Base-by-base conservation (phyloP, 2,113 vertebrate species). In the Brachirus orientalis region DNA sequence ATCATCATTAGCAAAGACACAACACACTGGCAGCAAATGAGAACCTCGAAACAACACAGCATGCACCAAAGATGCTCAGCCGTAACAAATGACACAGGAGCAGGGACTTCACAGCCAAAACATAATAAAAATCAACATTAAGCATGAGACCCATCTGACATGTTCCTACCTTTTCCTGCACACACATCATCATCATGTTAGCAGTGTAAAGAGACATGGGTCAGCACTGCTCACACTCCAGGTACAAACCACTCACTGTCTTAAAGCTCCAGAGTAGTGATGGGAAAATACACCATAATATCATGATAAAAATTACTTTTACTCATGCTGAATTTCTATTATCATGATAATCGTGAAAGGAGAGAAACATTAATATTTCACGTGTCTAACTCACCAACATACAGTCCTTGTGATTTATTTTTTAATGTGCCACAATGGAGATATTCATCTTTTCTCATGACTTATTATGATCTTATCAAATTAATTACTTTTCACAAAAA, bases 141-240 rank as follows among this genome's bases (percentile, higher is more conserved):
- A 74, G 43, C 36, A 61, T 22, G n/a, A 45, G 19, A 62, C 6
- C 28, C 36, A n/a, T 65, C 13, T 53, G 58, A 69, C 56, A 69
- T 28, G 62, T 19, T 58, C 84, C 84, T 88, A 95, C 96, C 96
- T 98, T 99, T 99, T 94, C 96, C 96, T 99, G 93, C 81, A 82
- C 86, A 85, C 88, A 91, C 93, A 92, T 64, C 76, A 68, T 52
- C 38, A 64, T 51, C 44, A 40, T 48, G 68, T 76, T 76, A 81
- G 83, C 80, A 73, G 46, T 36, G 75, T 43, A 88, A 72, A 90
- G 72, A 89, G 52, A 91, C 51, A 82, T 20, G 6, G 33, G 41
- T 86, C 76, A 89, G 64, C 36, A 46, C 43, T 35, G 46, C 40
- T 19, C 28, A 54, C 57, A 55, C 11, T 10, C 11, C 40, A 43